Base-by-base conservation (phyloP, 2,113 vertebrate species). In the Dermatemys mawii region DNA sequence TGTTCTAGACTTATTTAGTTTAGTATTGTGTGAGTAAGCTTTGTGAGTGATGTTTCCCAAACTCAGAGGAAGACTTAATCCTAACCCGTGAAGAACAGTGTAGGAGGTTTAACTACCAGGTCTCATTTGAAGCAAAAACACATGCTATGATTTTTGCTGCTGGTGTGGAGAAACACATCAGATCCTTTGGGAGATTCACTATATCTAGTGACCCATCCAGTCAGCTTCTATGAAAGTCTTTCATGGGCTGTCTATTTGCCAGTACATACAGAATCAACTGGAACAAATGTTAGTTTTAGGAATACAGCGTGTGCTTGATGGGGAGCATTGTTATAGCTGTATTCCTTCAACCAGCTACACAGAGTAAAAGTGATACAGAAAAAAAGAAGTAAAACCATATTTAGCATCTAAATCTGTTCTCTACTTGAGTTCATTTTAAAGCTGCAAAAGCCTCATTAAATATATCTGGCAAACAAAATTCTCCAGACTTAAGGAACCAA, bases 11-110 rank as follows among this genome's bases (percentile, higher is more conserved):
- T 63, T 67, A 35, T 35, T 67, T 17, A 17, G 29, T 16, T 60
- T n/a, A n/a, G 35, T 67, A n/a, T 16, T 67, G 60, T 67, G 1
- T 50, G 5, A 76, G 5, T 0, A 1, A 54, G 29, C 29, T 83
- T 93, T 67, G 32, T 81, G 0, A 0, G 21, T 44, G 48, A 75
- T 78, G 54, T 90, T 90, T 78, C 67, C 35, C 11, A 60, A 57
- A 88, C n/a, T 2, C 46, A 8, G 14, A 60, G 11, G 46, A 81
- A 24, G 0, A 38, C 87, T 41, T 79, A 29, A n/a, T 35, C 17
- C 17, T 21, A 80, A 54, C 5, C 73, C 84, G 84, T 67, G 50
- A 81, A 87, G 21, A 83, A 84, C 5, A 53, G 16, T 32, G 2
- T 50, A 26, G 27, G 29, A 53, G 2, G 1, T 50, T 86, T 90